Conservation (phyloP, 2,113 vertebrate genomes). For the Daphoenositta chrysoptera region DNA sequence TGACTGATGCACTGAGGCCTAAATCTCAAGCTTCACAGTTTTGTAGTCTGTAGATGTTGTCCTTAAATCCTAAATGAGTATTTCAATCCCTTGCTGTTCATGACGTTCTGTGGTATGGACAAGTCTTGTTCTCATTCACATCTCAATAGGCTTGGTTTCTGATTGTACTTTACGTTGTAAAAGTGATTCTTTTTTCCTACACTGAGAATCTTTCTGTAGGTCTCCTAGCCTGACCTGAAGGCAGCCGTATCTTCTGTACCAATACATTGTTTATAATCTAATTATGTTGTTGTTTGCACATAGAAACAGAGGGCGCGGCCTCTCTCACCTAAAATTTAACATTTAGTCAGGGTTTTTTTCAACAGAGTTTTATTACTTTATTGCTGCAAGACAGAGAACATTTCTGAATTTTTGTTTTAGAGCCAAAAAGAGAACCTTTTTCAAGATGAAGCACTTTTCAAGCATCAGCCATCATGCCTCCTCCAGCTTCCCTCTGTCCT, state of each 20-base stretch:
- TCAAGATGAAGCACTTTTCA: background rate
- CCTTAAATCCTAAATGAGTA: background rate
- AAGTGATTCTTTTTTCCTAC: background rate
- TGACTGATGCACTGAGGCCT: background rate
- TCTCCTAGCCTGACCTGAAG: background rate
- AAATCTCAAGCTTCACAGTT: background rate
- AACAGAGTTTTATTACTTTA: background rate
- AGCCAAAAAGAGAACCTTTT: background rate
- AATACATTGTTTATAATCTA: background rate
- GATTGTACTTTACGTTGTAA: background rate
- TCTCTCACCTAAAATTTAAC: background rate
- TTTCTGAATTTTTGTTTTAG: background rate
- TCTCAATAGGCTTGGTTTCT: background rate
- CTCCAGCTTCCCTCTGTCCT: background rate
- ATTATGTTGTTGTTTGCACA: background rate
- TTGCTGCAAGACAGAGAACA: background rate
- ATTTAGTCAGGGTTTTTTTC: background rate
- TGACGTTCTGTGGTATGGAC: rapidly evolving
- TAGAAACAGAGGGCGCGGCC: background rate
- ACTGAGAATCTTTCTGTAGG: background rate
- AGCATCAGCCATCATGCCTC: background rate
- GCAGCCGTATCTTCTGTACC: background rate
- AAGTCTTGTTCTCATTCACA: background rate
- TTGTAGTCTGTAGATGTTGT: background rate
- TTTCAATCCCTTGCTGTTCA: background rate